These are phyloP conservation scores for Orycteropus afer DNA, from an alignment of 2,113 vertebrate genomes.

Conservation along the genomic window DNA sequence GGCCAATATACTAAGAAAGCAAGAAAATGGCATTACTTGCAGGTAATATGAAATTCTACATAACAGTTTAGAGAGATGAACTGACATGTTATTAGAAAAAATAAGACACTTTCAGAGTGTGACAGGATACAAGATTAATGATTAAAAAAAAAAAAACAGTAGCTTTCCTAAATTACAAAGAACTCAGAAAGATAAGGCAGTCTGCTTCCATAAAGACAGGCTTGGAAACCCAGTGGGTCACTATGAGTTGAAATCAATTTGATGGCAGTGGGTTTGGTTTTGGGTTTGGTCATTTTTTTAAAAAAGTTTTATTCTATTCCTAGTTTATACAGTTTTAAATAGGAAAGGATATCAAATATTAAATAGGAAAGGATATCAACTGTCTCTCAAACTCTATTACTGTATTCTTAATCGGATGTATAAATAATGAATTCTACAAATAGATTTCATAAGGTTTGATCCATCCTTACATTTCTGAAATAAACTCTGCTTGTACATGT, in stretches of 20 bases:
- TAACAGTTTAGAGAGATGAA: constrained; percentile 33
- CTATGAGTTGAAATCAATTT: no score
- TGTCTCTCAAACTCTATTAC: background rate
- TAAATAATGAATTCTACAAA: constrained; percentile 4
- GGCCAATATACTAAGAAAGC: background rate
- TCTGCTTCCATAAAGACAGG: no score
- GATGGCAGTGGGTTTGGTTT: no score
- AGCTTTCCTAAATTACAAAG: constrained; percentile 33
- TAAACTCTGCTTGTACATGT: background rate
- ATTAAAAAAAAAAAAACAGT: constrained; percentile 14
- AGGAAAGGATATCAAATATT: background rate
- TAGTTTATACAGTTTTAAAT: background rate
- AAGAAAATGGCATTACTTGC: background rate
- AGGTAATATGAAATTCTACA: background rate
- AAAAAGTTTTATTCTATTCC: background rate
- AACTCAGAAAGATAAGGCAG: no score
- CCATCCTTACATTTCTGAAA: background rate
- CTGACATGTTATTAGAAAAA: constrained; percentile 6
- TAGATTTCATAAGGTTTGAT: background rate
- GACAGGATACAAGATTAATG: background rate
- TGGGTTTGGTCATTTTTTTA: background rate
- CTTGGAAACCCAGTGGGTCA: no score
- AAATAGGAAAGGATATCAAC: background rate
- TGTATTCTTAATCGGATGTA: background rate
- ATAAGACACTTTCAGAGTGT: constrained; percentile 6